A percentile compares a stretch with the other conserved stretches of the same genome.
These are phyloP conservation scores for Notoglanidium macrostoma DNA, from an alignment of 2,797 vertebrate species.

Conservation along the genomic window DNA sequence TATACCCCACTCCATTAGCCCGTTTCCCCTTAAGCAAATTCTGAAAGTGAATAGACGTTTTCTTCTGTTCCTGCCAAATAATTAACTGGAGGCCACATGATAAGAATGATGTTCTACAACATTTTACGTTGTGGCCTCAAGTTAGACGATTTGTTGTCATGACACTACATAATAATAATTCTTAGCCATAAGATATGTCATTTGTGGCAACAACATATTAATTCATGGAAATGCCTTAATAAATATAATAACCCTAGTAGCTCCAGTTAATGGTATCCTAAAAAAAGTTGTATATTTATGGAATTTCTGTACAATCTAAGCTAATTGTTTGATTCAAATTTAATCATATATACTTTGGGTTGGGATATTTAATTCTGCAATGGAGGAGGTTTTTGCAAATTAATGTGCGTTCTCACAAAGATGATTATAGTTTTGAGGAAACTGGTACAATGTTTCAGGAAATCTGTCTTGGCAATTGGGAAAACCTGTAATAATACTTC, in stretches of 20 bases:
- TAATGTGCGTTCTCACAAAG: not conserved
- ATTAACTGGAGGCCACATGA: conserved; percentile 4
- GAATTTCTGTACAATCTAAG: not conserved
- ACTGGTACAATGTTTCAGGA: not conserved
- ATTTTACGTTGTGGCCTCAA: not conserved
- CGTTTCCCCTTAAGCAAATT: not conserved
- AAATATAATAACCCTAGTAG: not conserved
- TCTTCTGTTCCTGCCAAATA: not conserved
- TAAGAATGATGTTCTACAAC: not conserved
- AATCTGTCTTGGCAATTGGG: not conserved
- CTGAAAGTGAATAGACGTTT: not conserved
- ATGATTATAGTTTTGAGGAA: not conserved
- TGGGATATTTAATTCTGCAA: not conserved
- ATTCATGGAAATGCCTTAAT: not conserved
- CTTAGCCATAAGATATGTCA: not conserved
- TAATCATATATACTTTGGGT: not conserved
- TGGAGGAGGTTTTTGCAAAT: not conserved
- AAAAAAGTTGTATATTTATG: not conserved
- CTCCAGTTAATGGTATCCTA: not conserved
- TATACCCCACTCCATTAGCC: not conserved
- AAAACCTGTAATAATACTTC: not conserved
- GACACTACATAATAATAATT: not conserved
- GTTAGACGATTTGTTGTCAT: not conserved
- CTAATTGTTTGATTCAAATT: not conserved
- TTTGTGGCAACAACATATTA: not conserved